Evolutionary conservation across 2,888 invertebrate genomes (phyloP).

Genomic region (Troglohyphantes excavatus): DNA sequence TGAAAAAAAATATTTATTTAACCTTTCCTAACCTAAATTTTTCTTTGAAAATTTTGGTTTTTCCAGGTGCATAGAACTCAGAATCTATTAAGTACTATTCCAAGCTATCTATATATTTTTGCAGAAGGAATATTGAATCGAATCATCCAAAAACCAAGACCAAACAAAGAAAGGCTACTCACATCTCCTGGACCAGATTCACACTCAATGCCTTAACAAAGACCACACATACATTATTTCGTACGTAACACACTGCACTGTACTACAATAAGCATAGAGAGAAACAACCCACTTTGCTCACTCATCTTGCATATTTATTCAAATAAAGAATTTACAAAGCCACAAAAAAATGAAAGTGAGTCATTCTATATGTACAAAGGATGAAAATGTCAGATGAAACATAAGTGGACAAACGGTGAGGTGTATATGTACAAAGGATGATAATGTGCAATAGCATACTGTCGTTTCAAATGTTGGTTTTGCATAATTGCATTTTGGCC

Average conservation of each 20-base stretch:
- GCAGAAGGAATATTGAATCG: no score
- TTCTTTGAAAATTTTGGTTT: no score
- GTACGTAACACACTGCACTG: neutral
- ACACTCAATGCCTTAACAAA: slow-evolving; percentile 49
- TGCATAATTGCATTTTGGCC: neutral
- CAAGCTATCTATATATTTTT: no score
- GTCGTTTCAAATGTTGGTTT: neutral
- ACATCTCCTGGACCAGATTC: slow-evolving; percentile 44
- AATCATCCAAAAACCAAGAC: neutral
- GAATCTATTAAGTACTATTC: no score
- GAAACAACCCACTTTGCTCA: neutral
- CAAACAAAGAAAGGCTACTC: neutral
- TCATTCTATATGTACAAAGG: neutral
- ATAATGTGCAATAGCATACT: no score
- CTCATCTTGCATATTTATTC: neutral
- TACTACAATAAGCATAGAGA: neutral
- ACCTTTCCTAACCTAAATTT: no score
- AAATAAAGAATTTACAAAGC: slow-evolving; percentile 22
- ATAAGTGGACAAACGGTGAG: neutral
- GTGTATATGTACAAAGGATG: no score
- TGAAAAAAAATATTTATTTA: no score
- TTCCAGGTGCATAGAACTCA: no score
- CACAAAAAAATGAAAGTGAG: neutral
- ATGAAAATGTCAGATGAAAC: slow-evolving; percentile 3
- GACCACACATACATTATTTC: slow-evolving; percentile 38